phyloP scores from a whole-genome alignment of 2,888 invertebrate species.

The Pollenia angustigena region DNA sequence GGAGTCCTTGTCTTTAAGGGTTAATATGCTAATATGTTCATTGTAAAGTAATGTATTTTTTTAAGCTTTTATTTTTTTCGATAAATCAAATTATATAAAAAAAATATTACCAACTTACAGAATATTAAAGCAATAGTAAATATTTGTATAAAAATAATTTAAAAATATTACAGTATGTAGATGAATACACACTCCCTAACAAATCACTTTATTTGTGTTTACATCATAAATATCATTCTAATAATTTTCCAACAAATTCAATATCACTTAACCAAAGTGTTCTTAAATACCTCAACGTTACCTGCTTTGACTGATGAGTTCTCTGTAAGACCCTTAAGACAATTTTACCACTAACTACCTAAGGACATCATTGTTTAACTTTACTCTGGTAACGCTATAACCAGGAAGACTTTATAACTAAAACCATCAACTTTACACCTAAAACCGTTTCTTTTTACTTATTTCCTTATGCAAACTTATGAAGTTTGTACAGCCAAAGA shows the following conservation, averaged over 20 bases:
- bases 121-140: no score
- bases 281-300: background rate
- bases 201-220: background rate
- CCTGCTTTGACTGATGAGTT: background rate
- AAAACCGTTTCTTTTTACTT: background rate
- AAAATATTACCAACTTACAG: no score
- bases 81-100: no score
- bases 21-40: no score
- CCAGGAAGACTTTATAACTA: conserved; percentile 19
- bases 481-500: conserved; percentile 34
- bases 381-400: conserved; percentile 18
- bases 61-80: no score
- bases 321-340: background rate
- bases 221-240: background rate
- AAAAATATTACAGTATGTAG: no score
- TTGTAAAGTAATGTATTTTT: no score
- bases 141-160: no score
- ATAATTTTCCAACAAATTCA: background rate
- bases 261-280: background rate
- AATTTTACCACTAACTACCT: conserved; percentile 33
- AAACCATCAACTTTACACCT: conserved; percentile 14
- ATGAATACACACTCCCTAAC: background rate
- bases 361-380: conserved; percentile 1
- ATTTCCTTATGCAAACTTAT: conserved; percentile 6
- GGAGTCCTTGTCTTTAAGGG: no score